Conservation (phyloP, 1,140 invertebrate species). For the Araneus ventricosus region DNA sequence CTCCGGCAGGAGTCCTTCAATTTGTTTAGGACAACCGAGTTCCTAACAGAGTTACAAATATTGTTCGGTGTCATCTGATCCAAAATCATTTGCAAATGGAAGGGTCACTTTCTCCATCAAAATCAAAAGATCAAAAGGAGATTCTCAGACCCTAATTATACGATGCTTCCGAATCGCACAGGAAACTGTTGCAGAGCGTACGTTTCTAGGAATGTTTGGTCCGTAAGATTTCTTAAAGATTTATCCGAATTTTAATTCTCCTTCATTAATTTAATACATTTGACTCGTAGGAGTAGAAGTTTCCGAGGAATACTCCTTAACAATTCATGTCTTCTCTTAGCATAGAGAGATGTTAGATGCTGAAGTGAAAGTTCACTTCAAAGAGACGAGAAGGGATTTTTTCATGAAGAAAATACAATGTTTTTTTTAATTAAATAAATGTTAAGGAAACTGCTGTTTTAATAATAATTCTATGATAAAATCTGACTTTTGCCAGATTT, state of each 20-base stretch:
- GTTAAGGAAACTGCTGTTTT: too few species aligned
- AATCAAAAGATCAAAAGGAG: constrained; percentile 43
- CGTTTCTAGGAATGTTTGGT: neutral
- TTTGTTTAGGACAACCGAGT: neutral
- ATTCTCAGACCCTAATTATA: constrained; percentile 24
- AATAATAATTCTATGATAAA: too few species aligned
- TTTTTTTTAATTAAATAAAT: too few species aligned
- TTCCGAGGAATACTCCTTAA: neutral
- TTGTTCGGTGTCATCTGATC: neutral
- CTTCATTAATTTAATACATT: constrained; percentile 35
- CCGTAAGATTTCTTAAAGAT: constrained; percentile 9
- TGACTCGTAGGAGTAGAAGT: neutral
- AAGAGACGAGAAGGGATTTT: too few species aligned
- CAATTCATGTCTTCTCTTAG: neutral
- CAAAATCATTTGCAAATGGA: constrained; percentile 20
- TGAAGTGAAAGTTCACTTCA: too few species aligned
- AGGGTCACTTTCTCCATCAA: constrained; percentile 34
- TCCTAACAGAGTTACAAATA: neutral
- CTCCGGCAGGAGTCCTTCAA: neutral
- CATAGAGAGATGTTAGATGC: too few species aligned
- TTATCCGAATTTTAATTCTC: constrained; percentile 32
- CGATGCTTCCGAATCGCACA: neutral
- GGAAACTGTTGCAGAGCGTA: neutral
- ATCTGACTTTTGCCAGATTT: too few species aligned
- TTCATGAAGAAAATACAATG: too few species aligned